phyloP scores from a whole-genome alignment of 2,888 invertebrate species.

The Andricus quercusramuli region DNA sequence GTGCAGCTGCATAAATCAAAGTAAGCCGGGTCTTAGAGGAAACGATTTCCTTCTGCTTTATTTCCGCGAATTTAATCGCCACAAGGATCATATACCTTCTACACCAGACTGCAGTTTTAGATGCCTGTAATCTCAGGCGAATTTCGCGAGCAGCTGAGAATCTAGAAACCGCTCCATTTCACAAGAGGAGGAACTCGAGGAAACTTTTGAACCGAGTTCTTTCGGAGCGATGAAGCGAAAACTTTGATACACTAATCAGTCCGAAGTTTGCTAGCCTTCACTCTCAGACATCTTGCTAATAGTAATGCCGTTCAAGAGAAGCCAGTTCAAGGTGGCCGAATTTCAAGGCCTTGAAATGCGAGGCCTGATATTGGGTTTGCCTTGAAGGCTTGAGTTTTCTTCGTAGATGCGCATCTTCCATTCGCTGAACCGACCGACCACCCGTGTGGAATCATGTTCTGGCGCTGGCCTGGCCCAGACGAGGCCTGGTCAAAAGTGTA shows the following conservation, averaged over 20 bases:
- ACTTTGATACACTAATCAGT: not conserved
- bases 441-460: too few species aligned
- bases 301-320: too few species aligned
- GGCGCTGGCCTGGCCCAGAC: too few species aligned
- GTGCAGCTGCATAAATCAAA: not conserved
- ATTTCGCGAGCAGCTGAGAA: conserved; percentile 4
- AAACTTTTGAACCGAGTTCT: conserved; percentile 1
- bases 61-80: conserved; percentile 12
- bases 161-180: not conserved
- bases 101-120: not conserved
- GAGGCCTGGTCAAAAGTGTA: too few species aligned
- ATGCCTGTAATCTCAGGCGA: not conserved
- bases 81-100: not conserved
- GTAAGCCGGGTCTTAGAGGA: conserved; percentile 6
- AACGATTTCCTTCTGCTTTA: not conserved
- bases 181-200: not conserved
- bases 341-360: too few species aligned
- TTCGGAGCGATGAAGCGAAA: not conserved
- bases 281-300: too few species aligned
- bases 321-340: too few species aligned
- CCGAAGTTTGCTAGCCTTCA: too few species aligned
- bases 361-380: too few species aligned
- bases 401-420: too few species aligned
- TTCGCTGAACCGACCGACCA: too few species aligned
- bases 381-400: too few species aligned